Evolutionary conservation across 1,140 invertebrate species (phyloP).

Genomic region (Saccostrea echinata): DNA sequence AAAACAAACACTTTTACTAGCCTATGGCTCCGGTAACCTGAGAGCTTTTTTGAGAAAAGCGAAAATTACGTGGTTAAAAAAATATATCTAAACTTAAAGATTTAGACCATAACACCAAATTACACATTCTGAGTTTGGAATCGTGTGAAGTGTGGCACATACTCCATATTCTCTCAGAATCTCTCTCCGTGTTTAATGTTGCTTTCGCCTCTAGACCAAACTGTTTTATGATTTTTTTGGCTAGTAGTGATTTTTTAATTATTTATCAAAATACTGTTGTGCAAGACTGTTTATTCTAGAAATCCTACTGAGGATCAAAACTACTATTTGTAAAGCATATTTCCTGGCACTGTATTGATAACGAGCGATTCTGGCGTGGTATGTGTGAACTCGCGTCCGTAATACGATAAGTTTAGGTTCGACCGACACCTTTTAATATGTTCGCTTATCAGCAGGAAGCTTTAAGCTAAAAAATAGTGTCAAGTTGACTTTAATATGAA

Average conservation of each 20-base stretch:
- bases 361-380: background rate
- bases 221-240: background rate
- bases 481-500: background rate
- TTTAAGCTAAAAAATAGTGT: background rate
- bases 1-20: too few species aligned
- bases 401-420: background rate
- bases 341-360: background rate
- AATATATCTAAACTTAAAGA: too few species aligned
- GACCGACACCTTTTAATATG: slow-evolving; percentile 2
- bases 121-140: too few species aligned
- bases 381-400: slow-evolving; percentile 9
- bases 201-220: background rate
- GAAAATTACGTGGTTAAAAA: too few species aligned
- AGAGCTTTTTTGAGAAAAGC: too few species aligned
- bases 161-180: too few species aligned
- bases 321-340: background rate
- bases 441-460: background rate
- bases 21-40: too few species aligned
- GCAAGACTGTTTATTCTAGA: background rate
- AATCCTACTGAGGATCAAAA: background rate
- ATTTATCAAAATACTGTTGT: background rate
- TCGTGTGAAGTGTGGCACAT: too few species aligned
- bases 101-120: too few species aligned
- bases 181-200: background rate
- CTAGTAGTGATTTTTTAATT: background rate